Conservation (phyloP, 1,140 invertebrate species). For the Drosophila parvula region DNA sequence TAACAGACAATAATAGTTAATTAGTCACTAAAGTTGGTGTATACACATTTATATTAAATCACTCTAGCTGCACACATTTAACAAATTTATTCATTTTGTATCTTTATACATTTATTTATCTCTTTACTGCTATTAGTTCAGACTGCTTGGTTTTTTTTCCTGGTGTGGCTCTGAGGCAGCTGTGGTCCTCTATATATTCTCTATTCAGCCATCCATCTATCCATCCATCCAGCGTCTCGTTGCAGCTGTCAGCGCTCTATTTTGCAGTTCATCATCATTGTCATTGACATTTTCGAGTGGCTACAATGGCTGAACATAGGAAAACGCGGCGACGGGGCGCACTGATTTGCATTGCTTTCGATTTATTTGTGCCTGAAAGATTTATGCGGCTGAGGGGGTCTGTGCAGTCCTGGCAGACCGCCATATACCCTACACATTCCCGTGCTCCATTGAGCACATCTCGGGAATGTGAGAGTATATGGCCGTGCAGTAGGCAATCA, state of each 20-base stretch:
- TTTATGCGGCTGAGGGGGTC: conserved; percentile 21
- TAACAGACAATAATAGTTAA: background rate
- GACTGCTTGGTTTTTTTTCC: background rate
- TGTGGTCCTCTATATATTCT: conserved; percentile 44
- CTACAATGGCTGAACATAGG: conserved; percentile 72
- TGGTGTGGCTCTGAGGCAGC: conserved; percentile 21
- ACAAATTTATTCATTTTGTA: background rate
- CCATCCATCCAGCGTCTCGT: conserved; percentile 72
- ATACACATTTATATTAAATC: background rate
- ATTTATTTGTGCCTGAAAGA: conserved; percentile 66
- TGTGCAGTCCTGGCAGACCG: conserved; percentile 24
- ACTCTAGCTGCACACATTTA: background rate
- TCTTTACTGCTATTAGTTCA: background rate
- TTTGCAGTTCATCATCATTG: conserved; percentile 82
- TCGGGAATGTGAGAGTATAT: conserved; percentile 37
- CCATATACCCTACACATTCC: conserved; percentile 21
- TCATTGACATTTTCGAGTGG: conserved; percentile 81
- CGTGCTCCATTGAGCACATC: background rate
- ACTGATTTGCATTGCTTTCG: conserved; percentile 71
- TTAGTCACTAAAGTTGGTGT: too few relatives aligned
- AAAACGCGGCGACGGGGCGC: conserved; percentile 18
- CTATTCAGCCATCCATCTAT: conserved; percentile 51
- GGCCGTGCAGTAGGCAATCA: conserved; percentile 22
- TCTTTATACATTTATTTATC: too few relatives aligned
- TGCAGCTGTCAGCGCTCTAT: conserved; percentile 80